Conservation (phyloP, 1,140 invertebrate genomes). For the Charaxes varanes region DNA sequence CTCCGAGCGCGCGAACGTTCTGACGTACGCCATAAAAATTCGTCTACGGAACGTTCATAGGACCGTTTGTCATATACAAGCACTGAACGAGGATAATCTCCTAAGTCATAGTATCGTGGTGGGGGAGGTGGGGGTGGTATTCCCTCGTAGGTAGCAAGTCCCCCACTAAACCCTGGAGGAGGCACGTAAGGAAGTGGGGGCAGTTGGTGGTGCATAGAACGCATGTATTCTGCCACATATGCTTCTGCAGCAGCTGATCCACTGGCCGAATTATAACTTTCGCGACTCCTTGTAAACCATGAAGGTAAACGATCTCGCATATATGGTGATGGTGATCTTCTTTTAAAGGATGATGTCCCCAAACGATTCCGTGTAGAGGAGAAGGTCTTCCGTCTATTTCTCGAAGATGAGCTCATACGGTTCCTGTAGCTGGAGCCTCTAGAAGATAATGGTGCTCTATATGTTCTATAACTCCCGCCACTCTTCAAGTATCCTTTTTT, state of each 20-base stretch:
- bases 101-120: conserved; percentile 85
- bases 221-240: conserved; percentile 86
- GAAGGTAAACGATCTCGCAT: conserved; percentile 57
- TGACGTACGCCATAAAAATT: conserved; percentile 90
- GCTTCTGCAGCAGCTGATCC: conserved; percentile 82
- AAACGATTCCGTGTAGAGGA: conserved; percentile 65
- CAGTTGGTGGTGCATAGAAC: conserved; percentile 86
- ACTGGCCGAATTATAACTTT: conserved; percentile 64
- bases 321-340: conserved; percentile 75
- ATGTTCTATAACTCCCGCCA: conserved; percentile 72
- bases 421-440: conserved; percentile 59
- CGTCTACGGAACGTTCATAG: conserved; percentile 92
- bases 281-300: conserved; percentile 67
- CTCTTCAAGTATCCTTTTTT: conserved; percentile 77
- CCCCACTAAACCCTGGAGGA: conserved; percentile 76
- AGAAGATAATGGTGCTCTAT: conserved; percentile 53
- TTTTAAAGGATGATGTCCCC: conserved; percentile 69
- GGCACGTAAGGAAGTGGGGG: conserved; percentile 83
- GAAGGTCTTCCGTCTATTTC: conserved; percentile 73
- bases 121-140: conserved; percentile 83
- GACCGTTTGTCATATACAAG: conserved; percentile 82
- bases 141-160: conserved; percentile 78
- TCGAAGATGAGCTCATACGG: conserved; percentile 49
- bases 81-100: conserved; percentile 75
- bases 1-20: conserved; percentile 76